phyloP scores from a whole-genome alignment of 2,797 vertebrate genomes.

The Pangasius djambal region DNA sequence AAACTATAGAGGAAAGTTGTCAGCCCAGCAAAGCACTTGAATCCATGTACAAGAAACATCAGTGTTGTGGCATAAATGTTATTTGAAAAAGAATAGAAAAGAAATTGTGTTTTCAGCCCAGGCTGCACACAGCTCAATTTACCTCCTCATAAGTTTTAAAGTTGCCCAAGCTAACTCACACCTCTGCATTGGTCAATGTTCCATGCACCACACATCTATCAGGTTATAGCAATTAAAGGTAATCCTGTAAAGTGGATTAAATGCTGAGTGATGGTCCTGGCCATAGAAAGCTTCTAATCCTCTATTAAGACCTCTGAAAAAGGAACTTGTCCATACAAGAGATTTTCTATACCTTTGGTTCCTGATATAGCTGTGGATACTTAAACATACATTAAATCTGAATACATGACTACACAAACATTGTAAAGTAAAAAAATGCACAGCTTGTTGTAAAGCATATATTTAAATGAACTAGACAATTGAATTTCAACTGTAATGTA shows the following conservation, averaged over 20 bases:
- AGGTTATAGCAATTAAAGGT: conserved; percentile 57
- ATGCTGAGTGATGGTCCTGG: conserved; percentile 21
- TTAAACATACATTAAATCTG: not conserved
- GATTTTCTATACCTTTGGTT: not conserved
- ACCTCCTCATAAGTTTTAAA: not conserved
- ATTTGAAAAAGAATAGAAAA: not conserved
- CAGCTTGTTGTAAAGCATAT: not conserved
- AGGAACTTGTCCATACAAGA: conserved; percentile 26
- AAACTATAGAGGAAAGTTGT: too few relatives aligned
- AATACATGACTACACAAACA: not conserved
- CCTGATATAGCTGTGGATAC: not conserved
- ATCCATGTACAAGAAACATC: not conserved
- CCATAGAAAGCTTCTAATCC: conserved; percentile 47
- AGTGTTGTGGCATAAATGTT: too few relatives aligned
- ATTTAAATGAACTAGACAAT: not conserved
- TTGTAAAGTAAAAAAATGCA: not conserved
- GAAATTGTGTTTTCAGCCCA: not conserved
- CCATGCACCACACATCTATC: conserved; percentile 39
- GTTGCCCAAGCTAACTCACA: not conserved
- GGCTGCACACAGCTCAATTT: not conserved
- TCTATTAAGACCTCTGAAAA: conserved; percentile 44
- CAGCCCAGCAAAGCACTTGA: not conserved
- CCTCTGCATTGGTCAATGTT: conserved; percentile 26
- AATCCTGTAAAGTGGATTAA: conserved; percentile 57
- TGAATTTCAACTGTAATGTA: not conserved